Conservation (phyloP, 2,888 invertebrate genomes). For the Lithophane socia region DNA sequence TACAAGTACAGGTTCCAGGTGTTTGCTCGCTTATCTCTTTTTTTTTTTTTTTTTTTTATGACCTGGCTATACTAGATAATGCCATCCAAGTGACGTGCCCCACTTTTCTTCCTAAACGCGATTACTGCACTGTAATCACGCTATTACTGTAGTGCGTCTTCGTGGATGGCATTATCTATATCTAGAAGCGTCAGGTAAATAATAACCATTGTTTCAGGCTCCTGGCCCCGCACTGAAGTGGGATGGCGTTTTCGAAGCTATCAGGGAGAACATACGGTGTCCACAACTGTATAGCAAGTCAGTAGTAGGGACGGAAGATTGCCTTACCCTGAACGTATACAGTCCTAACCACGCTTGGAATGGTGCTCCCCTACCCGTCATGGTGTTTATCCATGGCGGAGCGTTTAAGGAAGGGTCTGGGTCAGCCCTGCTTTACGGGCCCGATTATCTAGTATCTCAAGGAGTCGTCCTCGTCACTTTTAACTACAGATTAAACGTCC, state of each 20-base stretch:
- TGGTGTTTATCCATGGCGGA: slow-evolving; percentile 72
- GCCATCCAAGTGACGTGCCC: too few relatives aligned
- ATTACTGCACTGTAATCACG: too few relatives aligned
- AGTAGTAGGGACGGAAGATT: slow-evolving; percentile 40
- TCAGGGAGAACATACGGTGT: slow-evolving; percentile 35
- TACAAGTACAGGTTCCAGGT: slow-evolving; percentile 59
- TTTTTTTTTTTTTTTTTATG: too few relatives aligned
- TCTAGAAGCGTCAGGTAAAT: neutral
- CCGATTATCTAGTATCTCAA: slow-evolving; percentile 30
- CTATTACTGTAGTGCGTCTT: too few relatives aligned
- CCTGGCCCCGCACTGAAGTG: slow-evolving; percentile 38
- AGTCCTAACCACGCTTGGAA: slow-evolving; percentile 38
- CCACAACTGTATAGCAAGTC: slow-evolving; percentile 17
- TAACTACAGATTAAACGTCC: slow-evolving; percentile 71
- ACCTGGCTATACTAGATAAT: neutral
- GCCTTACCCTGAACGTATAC: slow-evolving; percentile 68
- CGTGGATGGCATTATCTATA: neutral
- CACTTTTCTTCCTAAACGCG: too few relatives aligned
- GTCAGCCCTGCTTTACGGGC: slow-evolving; percentile 33
- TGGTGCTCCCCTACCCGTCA: slow-evolving; percentile 56
- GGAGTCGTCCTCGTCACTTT: slow-evolving; percentile 52
- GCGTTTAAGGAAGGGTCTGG: slow-evolving; percentile 64
- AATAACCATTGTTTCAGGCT: slow-evolving; percentile 25
- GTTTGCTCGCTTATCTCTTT: neutral
- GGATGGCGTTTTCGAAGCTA: slow-evolving; percentile 42